Evolutionary conservation across 2,113 vertebrate species (phyloP).

Genomic region (Alexandromys fortis): DNA sequence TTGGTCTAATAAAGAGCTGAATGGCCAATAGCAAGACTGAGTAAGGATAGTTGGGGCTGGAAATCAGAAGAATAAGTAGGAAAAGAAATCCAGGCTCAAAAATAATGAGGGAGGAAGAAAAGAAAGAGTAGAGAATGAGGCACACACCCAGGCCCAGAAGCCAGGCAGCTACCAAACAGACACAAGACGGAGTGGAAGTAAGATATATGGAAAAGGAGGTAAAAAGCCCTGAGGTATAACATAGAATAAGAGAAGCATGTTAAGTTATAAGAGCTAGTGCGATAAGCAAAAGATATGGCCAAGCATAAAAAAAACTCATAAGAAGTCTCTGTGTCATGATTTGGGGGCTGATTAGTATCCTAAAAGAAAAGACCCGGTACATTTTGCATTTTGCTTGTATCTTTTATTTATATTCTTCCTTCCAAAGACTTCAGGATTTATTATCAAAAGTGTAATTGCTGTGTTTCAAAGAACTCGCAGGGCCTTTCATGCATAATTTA

Average conservation of each 20-base stretch:
- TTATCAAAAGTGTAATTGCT: background rate
- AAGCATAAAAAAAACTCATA: background rate
- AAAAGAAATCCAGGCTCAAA: background rate
- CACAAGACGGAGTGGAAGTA: background rate
- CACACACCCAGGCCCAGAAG: background rate
- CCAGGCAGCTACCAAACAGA: background rate
- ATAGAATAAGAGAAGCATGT: background rate
- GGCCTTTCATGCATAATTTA: background rate
- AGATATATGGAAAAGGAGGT: background rate
- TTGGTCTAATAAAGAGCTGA: background rate
- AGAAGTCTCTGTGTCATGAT: background rate
- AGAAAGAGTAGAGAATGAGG: background rate
- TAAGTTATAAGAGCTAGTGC: background rate
- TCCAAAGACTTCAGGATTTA: background rate
- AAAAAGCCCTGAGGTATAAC: background rate
- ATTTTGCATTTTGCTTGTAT: background rate
- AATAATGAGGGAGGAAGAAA: background rate
- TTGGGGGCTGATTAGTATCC: background rate
- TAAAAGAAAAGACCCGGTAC: background rate
- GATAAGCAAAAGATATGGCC: background rate
- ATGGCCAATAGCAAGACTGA: background rate
- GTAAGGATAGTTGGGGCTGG: background rate
- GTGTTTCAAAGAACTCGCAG: background rate
- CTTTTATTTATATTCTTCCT: background rate
- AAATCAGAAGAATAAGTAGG: background rate